These are phyloP conservation scores for Eupithecia subfuscata DNA, from an alignment of 2,888 invertebrate species.

Conservation along the genomic window DNA sequence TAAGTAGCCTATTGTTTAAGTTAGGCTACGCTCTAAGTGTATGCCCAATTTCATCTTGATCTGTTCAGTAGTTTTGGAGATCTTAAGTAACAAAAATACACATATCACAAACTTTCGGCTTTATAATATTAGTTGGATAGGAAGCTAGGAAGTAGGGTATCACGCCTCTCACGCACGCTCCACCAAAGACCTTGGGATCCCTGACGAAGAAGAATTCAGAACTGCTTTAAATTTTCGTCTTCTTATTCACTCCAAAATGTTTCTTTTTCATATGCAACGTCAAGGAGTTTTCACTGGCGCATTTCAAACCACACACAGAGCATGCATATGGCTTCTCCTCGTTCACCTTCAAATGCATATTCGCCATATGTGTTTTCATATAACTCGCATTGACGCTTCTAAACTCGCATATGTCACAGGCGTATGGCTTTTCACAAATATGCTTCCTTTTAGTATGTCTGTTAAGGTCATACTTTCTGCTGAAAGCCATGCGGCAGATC, in stretches of 20 bases:
- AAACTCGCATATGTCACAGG: slow-evolving; percentile 18
- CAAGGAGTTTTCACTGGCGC: background rate
- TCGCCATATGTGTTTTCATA: slow-evolving; percentile 17
- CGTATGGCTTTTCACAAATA: slow-evolving; percentile 10
- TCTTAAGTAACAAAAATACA: no score
- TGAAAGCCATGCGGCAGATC: slow-evolving; percentile 4
- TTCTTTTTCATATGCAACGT: slow-evolving; percentile 5
- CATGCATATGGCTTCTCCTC: background rate
- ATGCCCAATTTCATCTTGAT: no score
- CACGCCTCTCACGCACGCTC: no score
- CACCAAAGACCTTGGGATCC: no score
- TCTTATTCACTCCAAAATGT: background rate
- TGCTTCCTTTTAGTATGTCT: slow-evolving; percentile 19
- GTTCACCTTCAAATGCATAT: slow-evolving; percentile 6
- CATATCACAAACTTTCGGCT: no score
- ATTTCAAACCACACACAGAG: background rate
- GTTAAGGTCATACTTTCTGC: slow-evolving; percentile 12
- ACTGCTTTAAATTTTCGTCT: no score
- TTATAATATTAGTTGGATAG: no score
- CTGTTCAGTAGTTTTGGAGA: no score
- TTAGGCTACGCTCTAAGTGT: no score
- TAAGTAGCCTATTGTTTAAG: no score
- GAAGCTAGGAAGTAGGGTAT: no score
- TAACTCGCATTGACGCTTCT: slow-evolving; percentile 19
- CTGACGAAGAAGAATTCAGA: no score